phyloP scores from a whole-genome alignment of 2,797 vertebrate genomes.

The Scomberomorus guttatus region DNA sequence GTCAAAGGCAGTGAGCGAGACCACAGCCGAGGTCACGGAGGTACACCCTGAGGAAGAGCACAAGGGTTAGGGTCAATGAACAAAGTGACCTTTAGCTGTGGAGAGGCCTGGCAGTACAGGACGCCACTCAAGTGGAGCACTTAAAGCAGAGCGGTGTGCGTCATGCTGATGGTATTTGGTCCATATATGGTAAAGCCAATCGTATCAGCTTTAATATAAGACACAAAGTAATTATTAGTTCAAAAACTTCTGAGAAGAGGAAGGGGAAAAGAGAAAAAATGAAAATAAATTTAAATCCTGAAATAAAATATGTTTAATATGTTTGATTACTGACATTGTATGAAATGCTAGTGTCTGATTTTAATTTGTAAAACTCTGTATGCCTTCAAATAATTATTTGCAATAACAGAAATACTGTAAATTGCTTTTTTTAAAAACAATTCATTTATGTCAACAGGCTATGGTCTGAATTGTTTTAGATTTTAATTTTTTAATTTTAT shows the following conservation, averaged over 20 bases:
- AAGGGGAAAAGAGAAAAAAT: neutral
- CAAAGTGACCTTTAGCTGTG: slow-evolving; percentile 61
- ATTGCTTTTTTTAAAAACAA: neutral
- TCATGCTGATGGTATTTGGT: slow-evolving; percentile 37
- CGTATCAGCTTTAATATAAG: slow-evolving; percentile 12
- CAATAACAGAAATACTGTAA: neutral
- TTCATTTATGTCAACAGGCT: neutral
- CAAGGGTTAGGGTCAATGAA: slow-evolving; percentile 49
- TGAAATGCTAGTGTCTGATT: slow-evolving; percentile 23
- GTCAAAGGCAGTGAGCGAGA: slow-evolving; percentile 65
- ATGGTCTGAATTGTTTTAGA: neutral
- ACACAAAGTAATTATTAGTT: slow-evolving; percentile 6
- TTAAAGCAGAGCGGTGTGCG: slow-evolving; percentile 34
- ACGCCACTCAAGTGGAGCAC: slow-evolving; percentile 55
- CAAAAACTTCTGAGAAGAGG: neutral
- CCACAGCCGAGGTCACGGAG: slow-evolving; percentile 58
- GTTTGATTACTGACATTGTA: slow-evolving; percentile 1
- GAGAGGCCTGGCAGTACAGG: slow-evolving; percentile 5
- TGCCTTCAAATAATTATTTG: slow-evolving; percentile 1
- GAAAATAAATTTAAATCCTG: neutral
- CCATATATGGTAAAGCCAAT: slow-evolving; percentile 67
- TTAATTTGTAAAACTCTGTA: slow-evolving; percentile 14
- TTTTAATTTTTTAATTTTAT: slow-evolving; percentile 1
- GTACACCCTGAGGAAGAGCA: slow-evolving; percentile 63
- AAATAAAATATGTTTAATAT: slow-evolving; percentile 18